Percentiles rank a stretch among this genome's conserved stretches.
These are phyloP conservation scores for Chlorospingus semifuscus DNA, from an alignment of 2,797 vertebrate genomes.

Conservation along the genomic window DNA sequence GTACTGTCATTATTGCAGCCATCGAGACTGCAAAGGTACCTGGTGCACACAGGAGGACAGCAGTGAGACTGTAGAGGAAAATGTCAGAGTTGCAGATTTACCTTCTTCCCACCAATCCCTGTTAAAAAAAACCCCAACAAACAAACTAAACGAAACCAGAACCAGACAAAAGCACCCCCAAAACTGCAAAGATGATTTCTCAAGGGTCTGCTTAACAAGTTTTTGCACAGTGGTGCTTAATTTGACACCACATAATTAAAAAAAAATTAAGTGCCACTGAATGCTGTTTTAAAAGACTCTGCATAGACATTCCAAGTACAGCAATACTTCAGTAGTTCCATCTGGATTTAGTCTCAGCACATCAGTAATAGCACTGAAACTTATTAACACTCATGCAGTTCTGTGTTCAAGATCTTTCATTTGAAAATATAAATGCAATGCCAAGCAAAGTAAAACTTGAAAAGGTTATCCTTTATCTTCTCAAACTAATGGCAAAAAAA, in stretches of 20 bases:
- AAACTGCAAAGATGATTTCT: background rate
- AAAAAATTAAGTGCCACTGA: background rate
- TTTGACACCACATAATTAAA: background rate
- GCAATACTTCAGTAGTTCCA: background rate
- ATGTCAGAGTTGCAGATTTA: background rate
- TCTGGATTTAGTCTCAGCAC: background rate
- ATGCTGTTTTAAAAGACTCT: background rate
- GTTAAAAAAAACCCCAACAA: background rate
- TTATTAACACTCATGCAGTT: background rate
- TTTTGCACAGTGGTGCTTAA: background rate
- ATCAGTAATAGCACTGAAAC: background rate
- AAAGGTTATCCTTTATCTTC: conserved; percentile 58
- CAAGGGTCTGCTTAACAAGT: background rate
- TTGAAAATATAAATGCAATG: conserved; percentile 17
- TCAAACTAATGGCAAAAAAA: conserved; percentile 10
- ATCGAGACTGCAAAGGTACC: background rate
- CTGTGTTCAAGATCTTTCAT: background rate
- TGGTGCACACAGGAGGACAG: background rate
- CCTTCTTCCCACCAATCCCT: background rate
- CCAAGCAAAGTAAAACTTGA: conserved; percentile 5
- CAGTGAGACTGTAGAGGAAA: background rate
- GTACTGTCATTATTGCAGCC: background rate
- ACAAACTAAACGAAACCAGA: background rate
- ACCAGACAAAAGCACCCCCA: background rate
- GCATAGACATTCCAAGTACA: background rate